Evolutionary conservation across 1,140 invertebrate genomes (phyloP).

Genomic region (Drosophila lacteicornis): DNA sequence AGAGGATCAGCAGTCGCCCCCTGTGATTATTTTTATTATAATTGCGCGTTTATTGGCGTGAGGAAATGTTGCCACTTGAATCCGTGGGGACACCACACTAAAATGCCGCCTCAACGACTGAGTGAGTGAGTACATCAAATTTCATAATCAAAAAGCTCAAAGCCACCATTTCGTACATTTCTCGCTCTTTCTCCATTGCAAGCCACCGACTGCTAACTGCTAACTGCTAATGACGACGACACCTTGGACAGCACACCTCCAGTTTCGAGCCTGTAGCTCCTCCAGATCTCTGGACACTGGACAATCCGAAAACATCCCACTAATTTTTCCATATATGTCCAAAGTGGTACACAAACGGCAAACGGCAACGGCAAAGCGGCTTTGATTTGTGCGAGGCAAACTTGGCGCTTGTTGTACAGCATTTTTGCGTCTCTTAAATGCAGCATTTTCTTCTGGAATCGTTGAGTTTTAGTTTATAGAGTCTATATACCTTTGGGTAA

Average conservation of each 20-base stretch:
- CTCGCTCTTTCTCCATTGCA: slow-evolving; percentile 42
- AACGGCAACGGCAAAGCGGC: slow-evolving; percentile 42
- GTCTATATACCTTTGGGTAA: slow-evolving; percentile 16
- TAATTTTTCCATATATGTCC: slow-evolving; percentile 80
- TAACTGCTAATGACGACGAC: slow-evolving; percentile 75
- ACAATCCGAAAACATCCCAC: slow-evolving; percentile 72
- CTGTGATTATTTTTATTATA: slow-evolving; percentile 83
- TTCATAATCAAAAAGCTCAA: slow-evolving; percentile 62
- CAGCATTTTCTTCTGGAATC: slow-evolving; percentile 31
- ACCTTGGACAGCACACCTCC: slow-evolving; percentile 46
- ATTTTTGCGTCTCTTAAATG: slow-evolving; percentile 68
- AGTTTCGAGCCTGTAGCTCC: not conserved
- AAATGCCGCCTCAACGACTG: not conserved
- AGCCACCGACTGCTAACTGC: slow-evolving; percentile 11
- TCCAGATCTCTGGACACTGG: slow-evolving; percentile 13
- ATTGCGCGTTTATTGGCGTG: slow-evolving; percentile 80
- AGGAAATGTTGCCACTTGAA: slow-evolving; percentile 56
- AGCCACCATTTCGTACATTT: slow-evolving; percentile 39
- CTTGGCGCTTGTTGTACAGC: slow-evolving; percentile 82
- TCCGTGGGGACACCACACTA: slow-evolving; percentile 41
- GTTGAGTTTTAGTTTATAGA: slow-evolving; percentile 25
- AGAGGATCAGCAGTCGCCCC: slow-evolving; percentile 41
- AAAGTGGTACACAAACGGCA: slow-evolving; percentile 70
- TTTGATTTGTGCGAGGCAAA: slow-evolving; percentile 69
- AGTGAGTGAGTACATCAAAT: slow-evolving; percentile 60